These are phyloP conservation scores for Sylvietta virens DNA, from an alignment of 2,113 vertebrate species.

Conservation along the genomic window DNA sequence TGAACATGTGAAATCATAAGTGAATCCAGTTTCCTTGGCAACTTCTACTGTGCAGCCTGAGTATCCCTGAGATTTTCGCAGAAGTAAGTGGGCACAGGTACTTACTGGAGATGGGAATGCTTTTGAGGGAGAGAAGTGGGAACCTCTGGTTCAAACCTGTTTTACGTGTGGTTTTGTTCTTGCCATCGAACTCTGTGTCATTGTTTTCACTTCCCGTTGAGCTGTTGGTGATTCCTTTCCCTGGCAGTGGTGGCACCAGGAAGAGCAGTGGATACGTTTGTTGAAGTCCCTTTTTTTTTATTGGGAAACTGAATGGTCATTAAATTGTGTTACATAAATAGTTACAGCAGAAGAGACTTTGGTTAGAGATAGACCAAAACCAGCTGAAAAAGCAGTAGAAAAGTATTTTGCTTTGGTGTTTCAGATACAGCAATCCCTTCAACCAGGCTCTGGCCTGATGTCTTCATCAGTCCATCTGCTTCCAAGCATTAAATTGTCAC, in stretches of 20 bases:
- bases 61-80: neutral
- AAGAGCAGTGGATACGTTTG: accelerated
- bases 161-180: neutral
- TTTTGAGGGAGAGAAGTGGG: neutral
- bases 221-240: neutral
- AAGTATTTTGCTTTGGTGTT: neutral
- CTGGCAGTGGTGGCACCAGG: neutral
- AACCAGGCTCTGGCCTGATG: neutral
- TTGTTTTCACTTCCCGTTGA: neutral
- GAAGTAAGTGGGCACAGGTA: neutral
- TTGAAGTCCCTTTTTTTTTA: neutral
- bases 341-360: neutral
- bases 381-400: neutral
- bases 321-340: neutral
- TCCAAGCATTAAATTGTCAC: neutral
- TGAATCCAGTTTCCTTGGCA: neutral
- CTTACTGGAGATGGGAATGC: neutral
- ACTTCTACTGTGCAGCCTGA: neutral
- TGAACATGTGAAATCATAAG: neutral
- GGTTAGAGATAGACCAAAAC: neutral
- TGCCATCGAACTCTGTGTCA: neutral
- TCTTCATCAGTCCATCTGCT: neutral
- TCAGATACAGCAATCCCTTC: neutral
- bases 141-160: neutral
- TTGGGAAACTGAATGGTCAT: neutral